These are phyloP conservation scores for Lithosia quadra DNA, from an alignment of 2,888 invertebrate species.

Conservation along the genomic window DNA sequence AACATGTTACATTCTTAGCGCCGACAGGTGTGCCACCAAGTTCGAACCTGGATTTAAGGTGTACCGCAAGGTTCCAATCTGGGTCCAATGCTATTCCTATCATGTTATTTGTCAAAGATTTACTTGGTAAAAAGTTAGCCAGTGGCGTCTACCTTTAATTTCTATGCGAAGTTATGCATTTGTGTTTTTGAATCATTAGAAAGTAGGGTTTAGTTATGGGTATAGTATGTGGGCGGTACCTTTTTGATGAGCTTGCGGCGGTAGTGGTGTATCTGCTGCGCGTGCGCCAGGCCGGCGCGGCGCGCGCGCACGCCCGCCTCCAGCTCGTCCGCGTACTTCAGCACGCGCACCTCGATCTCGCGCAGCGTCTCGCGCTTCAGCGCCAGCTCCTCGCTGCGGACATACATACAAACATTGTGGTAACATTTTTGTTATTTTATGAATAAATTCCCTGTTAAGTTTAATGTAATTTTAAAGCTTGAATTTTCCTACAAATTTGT, in stretches of 20 bases:
- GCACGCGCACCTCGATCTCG: conserved; percentile 97
- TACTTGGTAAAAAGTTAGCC: not conserved
- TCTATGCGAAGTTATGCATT: no score
- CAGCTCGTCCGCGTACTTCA: conserved; percentile 98
- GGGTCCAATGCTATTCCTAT: not conserved
- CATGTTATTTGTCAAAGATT: not conserved
- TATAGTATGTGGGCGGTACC: conserved; percentile 86
- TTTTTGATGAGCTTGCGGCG: conserved; percentile 95
- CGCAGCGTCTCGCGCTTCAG: conserved; percentile 92
- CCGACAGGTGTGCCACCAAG: not conserved
- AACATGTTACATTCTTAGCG: no score
- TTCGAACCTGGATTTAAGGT: no score
- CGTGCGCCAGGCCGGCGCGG: conserved; percentile 91
- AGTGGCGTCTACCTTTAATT: not conserved
- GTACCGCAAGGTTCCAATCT: not conserved
- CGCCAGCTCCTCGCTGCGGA: conserved; percentile 65
- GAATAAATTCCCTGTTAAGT: no score
- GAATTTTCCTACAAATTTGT: no score
- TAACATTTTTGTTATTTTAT: no score
- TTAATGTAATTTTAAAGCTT: no score
- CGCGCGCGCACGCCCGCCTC: conserved; percentile 93
- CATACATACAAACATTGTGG: not conserved
- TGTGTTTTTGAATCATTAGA: no score
- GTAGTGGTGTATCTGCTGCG: conserved; percentile 96
- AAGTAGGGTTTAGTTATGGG: no score